These are phyloP conservation scores for Epizoanthus stellaris DNA, from an alignment of 92 coral and sea anemone species.

Conservation along the genomic window DNA sequence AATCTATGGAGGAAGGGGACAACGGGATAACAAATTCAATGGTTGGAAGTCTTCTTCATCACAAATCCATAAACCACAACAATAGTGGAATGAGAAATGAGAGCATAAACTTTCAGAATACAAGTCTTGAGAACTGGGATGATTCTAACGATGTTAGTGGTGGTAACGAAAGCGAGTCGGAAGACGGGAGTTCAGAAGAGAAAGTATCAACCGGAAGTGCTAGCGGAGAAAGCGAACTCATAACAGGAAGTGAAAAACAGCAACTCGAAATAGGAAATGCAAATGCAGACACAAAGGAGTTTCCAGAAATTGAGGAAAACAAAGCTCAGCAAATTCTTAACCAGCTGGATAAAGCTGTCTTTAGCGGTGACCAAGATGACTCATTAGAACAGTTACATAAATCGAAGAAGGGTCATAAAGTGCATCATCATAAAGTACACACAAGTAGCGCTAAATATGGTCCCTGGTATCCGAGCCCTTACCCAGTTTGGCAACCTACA, in stretches of 20 bases:
- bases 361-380: conserved; percentile 53
- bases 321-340: conserved; percentile 66
- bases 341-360: conserved; percentile 62
- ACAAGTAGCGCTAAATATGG: conserved; percentile 19
- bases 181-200: background rate
- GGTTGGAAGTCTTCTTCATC: background rate
- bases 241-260: background rate
- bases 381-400: conserved; percentile 9
- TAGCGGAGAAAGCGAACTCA: background rate
- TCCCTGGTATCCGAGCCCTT: conserved; percentile 43
- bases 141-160: background rate
- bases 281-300: background rate
- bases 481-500: conserved; percentile 16
- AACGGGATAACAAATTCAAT: background rate
- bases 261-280: background rate
- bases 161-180: background rate
- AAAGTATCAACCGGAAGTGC: background rate
- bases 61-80: background rate
- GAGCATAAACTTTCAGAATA: background rate
- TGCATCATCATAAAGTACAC: conserved; percentile 23
- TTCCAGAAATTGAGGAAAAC: background rate
- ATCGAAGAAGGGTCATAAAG: conserved; percentile 14
- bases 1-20: background rate
- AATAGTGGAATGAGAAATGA: too few relatives aligned
- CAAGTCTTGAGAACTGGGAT: background rate